Evolutionary conservation across 2,797 vertebrate genomes (phyloP).

Genomic region (Propithecus perrieri): DNA sequence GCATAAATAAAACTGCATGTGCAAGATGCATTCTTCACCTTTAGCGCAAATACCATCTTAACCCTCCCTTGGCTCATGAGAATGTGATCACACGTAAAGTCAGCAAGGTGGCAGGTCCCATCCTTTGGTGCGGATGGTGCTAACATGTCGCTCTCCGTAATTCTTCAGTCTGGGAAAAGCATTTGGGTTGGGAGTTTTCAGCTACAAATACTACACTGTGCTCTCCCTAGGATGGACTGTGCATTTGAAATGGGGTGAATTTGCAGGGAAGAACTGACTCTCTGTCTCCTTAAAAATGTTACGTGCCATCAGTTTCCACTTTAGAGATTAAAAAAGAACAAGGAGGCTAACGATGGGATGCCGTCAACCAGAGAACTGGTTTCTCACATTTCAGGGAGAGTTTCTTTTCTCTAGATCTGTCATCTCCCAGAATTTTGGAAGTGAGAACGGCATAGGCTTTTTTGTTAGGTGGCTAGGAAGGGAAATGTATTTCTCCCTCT

Average conservation of each 20-base stretch:
- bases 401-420: neutral
- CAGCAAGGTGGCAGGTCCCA: neutral
- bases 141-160: fast-evolving
- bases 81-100: neutral
- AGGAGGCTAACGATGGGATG: too few species aligned
- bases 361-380: fast-evolving
- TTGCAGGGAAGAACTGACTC: neutral
- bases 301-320: too few species aligned
- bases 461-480: neutral
- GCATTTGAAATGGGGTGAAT: fast-evolving
- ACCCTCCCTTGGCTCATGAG: neutral
- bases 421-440: neutral
- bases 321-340: neutral
- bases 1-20: neutral
- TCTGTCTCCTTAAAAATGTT: neutral
- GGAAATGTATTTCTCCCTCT: neutral
- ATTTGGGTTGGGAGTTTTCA: neutral
- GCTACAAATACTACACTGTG: neutral
- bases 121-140: fast-evolving
- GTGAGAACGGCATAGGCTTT: neutral
- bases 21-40: neutral
- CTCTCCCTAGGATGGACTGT: neutral
- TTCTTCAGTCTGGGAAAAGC: neutral
- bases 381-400: too few species aligned
- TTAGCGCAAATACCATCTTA: neutral